Conservation (phyloP, 2,113 vertebrate species). For the Galemys pyrenaicus region DNA sequence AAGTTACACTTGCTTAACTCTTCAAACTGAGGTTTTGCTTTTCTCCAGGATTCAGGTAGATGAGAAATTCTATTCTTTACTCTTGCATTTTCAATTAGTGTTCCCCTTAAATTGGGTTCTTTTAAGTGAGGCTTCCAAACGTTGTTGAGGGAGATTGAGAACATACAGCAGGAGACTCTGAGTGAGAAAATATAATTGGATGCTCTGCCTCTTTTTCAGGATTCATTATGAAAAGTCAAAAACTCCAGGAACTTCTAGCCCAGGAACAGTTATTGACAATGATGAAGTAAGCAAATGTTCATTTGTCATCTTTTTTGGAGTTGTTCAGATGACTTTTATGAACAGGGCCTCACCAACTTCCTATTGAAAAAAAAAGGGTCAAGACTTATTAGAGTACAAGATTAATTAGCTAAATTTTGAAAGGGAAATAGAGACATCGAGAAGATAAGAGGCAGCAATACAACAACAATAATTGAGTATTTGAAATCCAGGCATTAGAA, state of each 20-base stretch:
- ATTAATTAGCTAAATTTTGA: neutral
- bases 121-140: neutral
- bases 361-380: neutral
- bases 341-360: neutral
- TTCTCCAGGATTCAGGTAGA: neutral
- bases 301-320: neutral
- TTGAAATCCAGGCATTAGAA: neutral
- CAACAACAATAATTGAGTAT: neutral
- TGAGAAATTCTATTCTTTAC: neutral
- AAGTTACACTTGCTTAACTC: neutral
- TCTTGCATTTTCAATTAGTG: neutral
- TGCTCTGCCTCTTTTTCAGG: slow-evolving; percentile 56
- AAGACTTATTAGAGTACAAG: neutral
- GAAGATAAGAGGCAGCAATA: neutral
- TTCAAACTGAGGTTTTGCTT: neutral
- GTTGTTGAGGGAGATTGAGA: neutral
- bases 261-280: neutral
- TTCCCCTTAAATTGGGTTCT: neutral
- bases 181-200: neutral
- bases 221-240: neutral
- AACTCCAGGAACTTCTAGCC: neutral
- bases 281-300: slow-evolving; percentile 60
- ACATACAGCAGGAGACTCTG: neutral
- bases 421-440: neutral
- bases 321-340: slow-evolving; percentile 8